Evolutionary conservation across 2,113 vertebrate genomes (phyloP).

Genomic region (Xiphophorus hellerii): DNA sequence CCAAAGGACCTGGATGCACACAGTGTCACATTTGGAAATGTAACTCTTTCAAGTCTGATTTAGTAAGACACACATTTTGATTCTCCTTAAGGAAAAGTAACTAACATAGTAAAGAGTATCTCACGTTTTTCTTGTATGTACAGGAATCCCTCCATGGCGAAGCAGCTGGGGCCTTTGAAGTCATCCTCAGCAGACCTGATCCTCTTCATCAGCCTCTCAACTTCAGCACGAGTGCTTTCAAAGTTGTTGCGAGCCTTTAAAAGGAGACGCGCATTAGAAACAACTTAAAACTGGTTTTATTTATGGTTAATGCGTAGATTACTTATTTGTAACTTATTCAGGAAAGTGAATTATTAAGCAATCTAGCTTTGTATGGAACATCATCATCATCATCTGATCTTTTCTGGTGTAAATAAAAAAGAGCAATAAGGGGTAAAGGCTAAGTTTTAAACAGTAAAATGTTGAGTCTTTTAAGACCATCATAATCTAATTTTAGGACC

Average conservation of each 20-base stretch:
- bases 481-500: too few relatives aligned
- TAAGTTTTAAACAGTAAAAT: too few relatives aligned
- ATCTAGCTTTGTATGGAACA: not conserved
- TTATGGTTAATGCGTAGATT: not conserved
- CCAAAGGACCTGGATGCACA: slow-evolving; percentile 86
- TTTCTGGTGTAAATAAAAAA: too few relatives aligned
- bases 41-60: not conserved
- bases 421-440: too few relatives aligned
- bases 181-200: slow-evolving; percentile 95
- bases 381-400: too few relatives aligned
- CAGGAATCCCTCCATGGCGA: slow-evolving; percentile 97
- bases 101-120: slow-evolving; percentile 32
- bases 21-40: not conserved
- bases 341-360: not conserved
- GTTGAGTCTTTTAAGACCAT: too few relatives aligned
- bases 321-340: not conserved
- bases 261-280: slow-evolving; percentile 19
- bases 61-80: not conserved
- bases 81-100: not conserved
- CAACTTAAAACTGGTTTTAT: not conserved
- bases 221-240: slow-evolving; percentile 96
- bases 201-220: slow-evolving; percentile 95
- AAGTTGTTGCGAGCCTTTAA: slow-evolving; percentile 96
- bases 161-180: slow-evolving; percentile 91
- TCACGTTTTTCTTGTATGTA: slow-evolving; percentile 97